Base-by-base conservation (phyloP, 1,140 invertebrate genomes). In the Nylanderia fulva region DNA sequence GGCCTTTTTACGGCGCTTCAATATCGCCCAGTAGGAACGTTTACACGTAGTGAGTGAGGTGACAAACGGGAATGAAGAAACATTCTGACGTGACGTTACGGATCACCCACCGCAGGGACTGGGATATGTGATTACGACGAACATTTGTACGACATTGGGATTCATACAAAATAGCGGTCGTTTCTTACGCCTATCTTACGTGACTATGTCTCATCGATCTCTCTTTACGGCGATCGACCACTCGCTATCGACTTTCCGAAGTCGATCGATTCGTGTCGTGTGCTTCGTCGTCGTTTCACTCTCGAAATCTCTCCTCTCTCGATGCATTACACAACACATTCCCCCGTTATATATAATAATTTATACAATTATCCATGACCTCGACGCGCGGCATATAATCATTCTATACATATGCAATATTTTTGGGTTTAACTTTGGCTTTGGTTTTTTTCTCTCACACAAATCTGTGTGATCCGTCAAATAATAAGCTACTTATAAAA, bases 111-210 rank as follows among this genome's bases (percentile, higher is more conserved):
- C 90, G 87, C 87, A 84, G 85, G 88, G 90, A 91, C 88, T 91
- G 86, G 90, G 88, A 91, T 92, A 93, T 93, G 91, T 92, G 90
- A 91, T 93, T 91, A 90, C 90, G 91, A 93, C 90, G 91, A 91
- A 93, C 90, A 91, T 94, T 94, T 93, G 93, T 93, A 93, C 92
- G 92, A 94, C 91, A 93, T 92, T 86, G 91, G 92, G 90, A 94
- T 93, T 87, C 94, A 93, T 94, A 93, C 92, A 94, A 94, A 94
- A 94, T 94, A 94, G 90, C 93, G 91, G 88, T 93, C 90, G 92
- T 91, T 92, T 91, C 88, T 92, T 94, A 92, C 61, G 84, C 85
- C 90, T 92, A 91, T 75, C 91, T 94, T 91, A 92, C 86, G 68
- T 87, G 58, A 90, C 91, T 94, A 93, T 90, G 87, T 84, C 89